Evolutionary conservation across 1,140 invertebrate genomes (phyloP), one percentile per base, ranked within the genome.

Genomic region (Aphaenogaster ashmeadi): DNA sequence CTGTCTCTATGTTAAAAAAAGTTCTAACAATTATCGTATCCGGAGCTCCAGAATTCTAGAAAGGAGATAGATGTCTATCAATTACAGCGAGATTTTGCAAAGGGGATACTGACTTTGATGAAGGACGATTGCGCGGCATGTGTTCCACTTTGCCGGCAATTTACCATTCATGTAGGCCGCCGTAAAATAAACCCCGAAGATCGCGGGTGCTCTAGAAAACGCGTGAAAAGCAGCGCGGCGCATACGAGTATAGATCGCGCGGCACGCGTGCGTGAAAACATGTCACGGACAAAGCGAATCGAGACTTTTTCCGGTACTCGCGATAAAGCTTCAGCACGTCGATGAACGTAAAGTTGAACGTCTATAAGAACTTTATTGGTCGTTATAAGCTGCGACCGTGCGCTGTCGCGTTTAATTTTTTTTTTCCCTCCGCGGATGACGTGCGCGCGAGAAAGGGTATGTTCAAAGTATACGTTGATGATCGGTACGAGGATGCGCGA

Each of bases 111-210:
- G 66, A 47, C 27, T 50, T 67, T 47, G 5, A 6, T 27, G n/a
- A 69, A 69, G 41, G 11, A 41, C 50, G 66, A n/a, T 54, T 52
- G 36, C 84, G 38, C 21, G 7, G 11, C 21, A 33, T 47, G 50
- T 67, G 64, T 18, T 18, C 52, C 27, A 69, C 44, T 79, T 72
- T 41, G 44, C 27, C 56, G 52, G 33, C 7, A 52, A 52, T 47
- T 88, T 21, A 36, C 9, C 41, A 44, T 84, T 47, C 21, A 11
- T 67, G 60, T 47, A 21, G 62, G 47, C 11, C 44, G 66, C 69
- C 69, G 89, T 81, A 81, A 79, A 86, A 89, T 88, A 89, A 87
- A 71, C n/a, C 86, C 74, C 80, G 62, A 87, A 89, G 64, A 89
- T 79, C 62, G n/a, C 52, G 69, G 54, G 60, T 80, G 69, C 41